Percentiles rank a stretch among this genome's conserved stretches.
These are phyloP conservation scores for Alligator sinensis DNA, from an alignment of 2,113 vertebrate species.

Conservation along the genomic window DNA sequence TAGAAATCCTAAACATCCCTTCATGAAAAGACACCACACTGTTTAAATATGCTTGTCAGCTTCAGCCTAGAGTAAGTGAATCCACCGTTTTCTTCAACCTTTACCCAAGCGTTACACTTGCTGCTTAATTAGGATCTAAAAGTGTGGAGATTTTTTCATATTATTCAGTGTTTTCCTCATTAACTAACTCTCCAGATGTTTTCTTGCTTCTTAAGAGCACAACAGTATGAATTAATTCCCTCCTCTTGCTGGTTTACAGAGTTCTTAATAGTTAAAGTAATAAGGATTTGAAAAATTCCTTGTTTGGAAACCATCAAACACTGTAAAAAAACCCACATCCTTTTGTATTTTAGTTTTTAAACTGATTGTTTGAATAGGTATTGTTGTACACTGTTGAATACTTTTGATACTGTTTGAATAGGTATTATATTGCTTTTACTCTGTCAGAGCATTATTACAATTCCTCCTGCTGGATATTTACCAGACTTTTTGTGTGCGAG, in stretches of 20 bases:
- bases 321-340: background rate
- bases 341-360: background rate
- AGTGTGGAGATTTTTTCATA: background rate
- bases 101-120: conserved; percentile 10
- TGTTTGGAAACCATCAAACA: background rate
- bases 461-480: background rate
- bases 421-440: too few relatives aligned
- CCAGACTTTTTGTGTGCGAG: background rate
- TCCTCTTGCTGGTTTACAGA: conserved; percentile 12
- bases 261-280: background rate
- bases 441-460: too few relatives aligned
- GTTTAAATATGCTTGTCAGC: conserved; percentile 34
- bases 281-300: background rate
- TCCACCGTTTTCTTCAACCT: conserved; percentile 38
- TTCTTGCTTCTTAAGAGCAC: conserved; percentile 30
- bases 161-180: conserved; percentile 33
- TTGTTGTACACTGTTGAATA: too few relatives aligned
- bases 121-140: conserved; percentile 35
- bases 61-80: conserved; percentile 16
- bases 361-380: background rate
- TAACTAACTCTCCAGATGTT: conserved; percentile 27
- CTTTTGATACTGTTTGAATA: too few relatives aligned
- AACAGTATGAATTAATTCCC: conserved; percentile 24
- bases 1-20: conserved; percentile 19
- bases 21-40: background rate